Percentiles rank a stretch among this genome's conserved stretches.
phyloP scores from a whole-genome alignment of 1,140 invertebrate species.

The Monomorium pharaonis region DNA sequence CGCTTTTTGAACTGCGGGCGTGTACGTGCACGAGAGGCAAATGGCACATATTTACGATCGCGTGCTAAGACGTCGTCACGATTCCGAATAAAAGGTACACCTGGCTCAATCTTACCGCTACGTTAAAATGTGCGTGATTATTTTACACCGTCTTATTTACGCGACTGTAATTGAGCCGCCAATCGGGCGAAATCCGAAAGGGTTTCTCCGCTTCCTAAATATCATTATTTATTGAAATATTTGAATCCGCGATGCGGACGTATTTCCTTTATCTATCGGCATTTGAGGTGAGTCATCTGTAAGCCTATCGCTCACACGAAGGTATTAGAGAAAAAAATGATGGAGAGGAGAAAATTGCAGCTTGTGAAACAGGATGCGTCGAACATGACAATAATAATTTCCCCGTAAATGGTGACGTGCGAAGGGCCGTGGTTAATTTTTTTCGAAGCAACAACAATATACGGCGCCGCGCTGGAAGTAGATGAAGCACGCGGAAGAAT shows the following conservation, averaged over 20 bases:
- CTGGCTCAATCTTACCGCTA: background rate
- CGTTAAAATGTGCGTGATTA: background rate
- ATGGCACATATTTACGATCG: constrained; percentile 10
- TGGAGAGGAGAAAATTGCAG: background rate
- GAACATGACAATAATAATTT: constrained; percentile 1
- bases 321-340: background rate
- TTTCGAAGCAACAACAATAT: background rate
- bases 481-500: constrained; percentile 29
- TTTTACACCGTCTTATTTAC: background rate
- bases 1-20: background rate
- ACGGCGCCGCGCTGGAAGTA: background rate
- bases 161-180: background rate
- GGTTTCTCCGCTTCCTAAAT: background rate
- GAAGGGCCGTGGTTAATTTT: background rate
- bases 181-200: background rate
- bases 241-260: background rate
- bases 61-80: background rate
- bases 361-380: background rate
- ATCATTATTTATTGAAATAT: background rate
- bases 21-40: background rate
- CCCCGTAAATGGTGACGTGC: background rate
- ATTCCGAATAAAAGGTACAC: background rate
- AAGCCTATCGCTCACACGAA: background rate
- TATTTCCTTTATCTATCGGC: background rate
- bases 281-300: background rate